Percentiles rank a stretch among this genome's conserved stretches.
phyloP scores from a whole-genome alignment of 2,888 invertebrate genomes.

The Ceraclea dissimilis region DNA sequence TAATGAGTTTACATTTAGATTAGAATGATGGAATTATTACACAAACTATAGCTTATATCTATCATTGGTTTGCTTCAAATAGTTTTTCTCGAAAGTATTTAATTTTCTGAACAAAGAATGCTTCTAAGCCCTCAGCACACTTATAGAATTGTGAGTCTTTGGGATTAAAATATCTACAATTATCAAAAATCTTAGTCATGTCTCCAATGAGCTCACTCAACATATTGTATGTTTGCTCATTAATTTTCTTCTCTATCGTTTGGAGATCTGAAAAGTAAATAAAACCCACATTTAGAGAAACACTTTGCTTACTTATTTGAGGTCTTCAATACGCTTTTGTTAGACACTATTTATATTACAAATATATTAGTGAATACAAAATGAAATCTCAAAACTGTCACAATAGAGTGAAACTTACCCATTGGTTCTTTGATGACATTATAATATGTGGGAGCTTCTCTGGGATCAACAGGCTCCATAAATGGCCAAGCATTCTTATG shows the following conservation, averaged over 20 bases:
- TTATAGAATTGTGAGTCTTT: slow-evolving; percentile 93
- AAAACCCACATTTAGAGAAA: not conserved
- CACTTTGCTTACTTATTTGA: not conserved
- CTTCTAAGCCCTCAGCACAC: slow-evolving; percentile 92
- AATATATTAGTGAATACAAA: not conserved
- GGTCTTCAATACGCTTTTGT: no score
- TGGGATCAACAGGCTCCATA: slow-evolving; percentile 92
- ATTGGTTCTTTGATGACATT: slow-evolving; percentile 92
- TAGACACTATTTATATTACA: no score
- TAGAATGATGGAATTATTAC: not conserved
- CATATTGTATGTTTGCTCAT: slow-evolving; percentile 73
- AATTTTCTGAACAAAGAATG: slow-evolving; percentile 91
- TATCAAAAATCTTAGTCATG: slow-evolving; percentile 97
- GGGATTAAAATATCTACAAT: slow-evolving; percentile 96
- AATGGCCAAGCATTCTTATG: slow-evolving; percentile 98
- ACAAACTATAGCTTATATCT: not conserved
- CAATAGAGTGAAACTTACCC: slow-evolving; percentile 64
- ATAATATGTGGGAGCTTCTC: slow-evolving; percentile 95
- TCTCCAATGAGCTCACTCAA: slow-evolving; percentile 95
- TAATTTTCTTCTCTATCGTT: slow-evolving; percentile 82
- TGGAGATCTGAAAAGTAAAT: slow-evolving; percentile 69
- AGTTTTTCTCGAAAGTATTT: slow-evolving; percentile 80
- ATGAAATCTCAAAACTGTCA: no score
- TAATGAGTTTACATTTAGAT: not conserved
- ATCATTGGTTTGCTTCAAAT: slow-evolving; percentile 52